Percentiles rank a stretch among this genome's conserved stretches.
Evolutionary conservation across 2,888 invertebrate species (phyloP).

Genomic region (Ferdinandea cuprea): DNA sequence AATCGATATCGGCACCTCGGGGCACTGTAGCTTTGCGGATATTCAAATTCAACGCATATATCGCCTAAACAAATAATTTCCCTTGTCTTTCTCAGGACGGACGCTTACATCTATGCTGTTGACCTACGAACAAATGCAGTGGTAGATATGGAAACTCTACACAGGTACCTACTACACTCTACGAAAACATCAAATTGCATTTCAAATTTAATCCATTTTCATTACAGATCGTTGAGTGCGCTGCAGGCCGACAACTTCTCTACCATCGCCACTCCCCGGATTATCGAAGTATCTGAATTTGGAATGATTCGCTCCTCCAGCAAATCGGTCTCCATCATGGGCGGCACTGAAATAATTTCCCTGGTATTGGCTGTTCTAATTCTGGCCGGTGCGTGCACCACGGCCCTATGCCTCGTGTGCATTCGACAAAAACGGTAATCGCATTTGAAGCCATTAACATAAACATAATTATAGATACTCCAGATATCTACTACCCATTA

Average conservation of each 20-base stretch:
- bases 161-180: slow-evolving; percentile 85
- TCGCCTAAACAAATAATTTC: slow-evolving; percentile 20
- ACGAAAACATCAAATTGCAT: not conserved
- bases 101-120: slow-evolving; percentile 93
- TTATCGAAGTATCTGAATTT: slow-evolving; percentile 85
- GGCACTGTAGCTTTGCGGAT: slow-evolving; percentile 28
- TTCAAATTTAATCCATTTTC: slow-evolving; percentile 1
- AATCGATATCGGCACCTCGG: not conserved
- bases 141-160: slow-evolving; percentile 90
- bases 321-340: slow-evolving; percentile 82
- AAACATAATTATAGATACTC: slow-evolving; percentile 36
- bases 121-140: slow-evolving; percentile 92
- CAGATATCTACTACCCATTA: slow-evolving; percentile 53
- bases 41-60: not conserved
- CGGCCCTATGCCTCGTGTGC: slow-evolving; percentile 91
- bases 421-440: slow-evolving; percentile 84
- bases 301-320: slow-evolving; percentile 81
- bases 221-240: slow-evolving; percentile 85
- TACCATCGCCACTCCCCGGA: slow-evolving; percentile 86
- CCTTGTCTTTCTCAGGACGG: slow-evolving; percentile 86
- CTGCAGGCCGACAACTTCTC: slow-evolving; percentile 75
- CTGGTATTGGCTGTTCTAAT: slow-evolving; percentile 92
- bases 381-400: slow-evolving; percentile 90
- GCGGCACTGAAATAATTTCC: slow-evolving; percentile 91
- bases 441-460: slow-evolving; percentile 30